These are phyloP conservation scores for Mechanitis mazaeus DNA, from an alignment of 2,888 invertebrate genomes.

Conservation along the genomic window DNA sequence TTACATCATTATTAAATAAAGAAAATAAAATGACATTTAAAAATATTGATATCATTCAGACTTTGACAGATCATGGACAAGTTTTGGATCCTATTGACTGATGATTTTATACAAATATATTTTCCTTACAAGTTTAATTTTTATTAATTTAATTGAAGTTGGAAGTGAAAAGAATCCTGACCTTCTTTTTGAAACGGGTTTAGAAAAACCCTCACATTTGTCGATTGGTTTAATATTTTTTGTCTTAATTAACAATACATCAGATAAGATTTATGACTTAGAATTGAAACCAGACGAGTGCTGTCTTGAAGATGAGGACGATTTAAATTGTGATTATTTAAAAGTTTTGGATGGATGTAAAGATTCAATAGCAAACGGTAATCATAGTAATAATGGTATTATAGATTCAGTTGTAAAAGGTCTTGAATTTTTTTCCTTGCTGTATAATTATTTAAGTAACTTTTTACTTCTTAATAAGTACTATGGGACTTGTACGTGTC, in stretches of 20 bases:
- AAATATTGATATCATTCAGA: background rate
- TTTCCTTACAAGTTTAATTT: constrained; percentile 43
- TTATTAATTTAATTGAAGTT: constrained; percentile 32
- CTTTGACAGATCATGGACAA: constrained; percentile 10
- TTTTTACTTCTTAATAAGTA: no score
- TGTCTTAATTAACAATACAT: constrained; percentile 48
- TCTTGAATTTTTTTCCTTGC: no score
- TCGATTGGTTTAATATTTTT: constrained; percentile 48
- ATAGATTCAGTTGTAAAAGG: background rate
- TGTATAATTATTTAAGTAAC: no score
- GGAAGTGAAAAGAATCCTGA: constrained; percentile 34
- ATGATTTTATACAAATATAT: constrained; percentile 56
- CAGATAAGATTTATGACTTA: constrained; percentile 41
- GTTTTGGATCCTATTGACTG: constrained; percentile 34
- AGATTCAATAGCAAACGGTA: constrained; percentile 46
- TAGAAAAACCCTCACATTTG: constrained; percentile 34
- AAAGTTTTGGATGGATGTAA: constrained; percentile 45
- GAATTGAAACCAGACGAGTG: constrained; percentile 52
- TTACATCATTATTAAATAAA: background rate
- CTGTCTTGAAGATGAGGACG: constrained; percentile 41
- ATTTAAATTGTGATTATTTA: constrained; percentile 46
- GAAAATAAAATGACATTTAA: constrained; percentile 10
- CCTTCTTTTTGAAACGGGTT: constrained; percentile 37
- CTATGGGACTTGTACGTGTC: no score
- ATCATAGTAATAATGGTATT: background rate